Conservation (phyloP, 2,797 vertebrate species). For the Semotilus atromaculatus region DNA sequence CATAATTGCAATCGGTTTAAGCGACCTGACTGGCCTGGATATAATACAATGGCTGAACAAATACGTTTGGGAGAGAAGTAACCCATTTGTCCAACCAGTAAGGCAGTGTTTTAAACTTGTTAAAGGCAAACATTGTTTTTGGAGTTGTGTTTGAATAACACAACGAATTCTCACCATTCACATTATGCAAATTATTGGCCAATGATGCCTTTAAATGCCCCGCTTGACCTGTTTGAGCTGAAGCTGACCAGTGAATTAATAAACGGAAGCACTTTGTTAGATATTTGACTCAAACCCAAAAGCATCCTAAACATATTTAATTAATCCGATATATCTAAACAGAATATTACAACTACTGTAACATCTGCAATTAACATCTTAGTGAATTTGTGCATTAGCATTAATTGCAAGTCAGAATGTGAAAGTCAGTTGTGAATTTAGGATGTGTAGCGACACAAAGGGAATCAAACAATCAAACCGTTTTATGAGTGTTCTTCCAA, state of each 20-base stretch:
- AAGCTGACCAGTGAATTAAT: neutral
- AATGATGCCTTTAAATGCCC: neutral
- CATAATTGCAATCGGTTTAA: neutral
- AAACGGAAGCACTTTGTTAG: neutral
- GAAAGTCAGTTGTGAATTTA: neutral
- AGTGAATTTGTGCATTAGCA: neutral
- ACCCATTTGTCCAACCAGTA: neutral
- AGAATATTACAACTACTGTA: neutral
- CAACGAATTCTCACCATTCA: neutral
- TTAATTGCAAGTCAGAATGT: neutral
- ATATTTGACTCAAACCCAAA: neutral
- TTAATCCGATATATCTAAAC: neutral
- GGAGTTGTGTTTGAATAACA: neutral
- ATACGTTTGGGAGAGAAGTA: neutral
- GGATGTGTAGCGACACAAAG: neutral
- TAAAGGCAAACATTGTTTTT: neutral
- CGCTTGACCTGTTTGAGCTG: neutral
- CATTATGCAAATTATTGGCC: neutral
- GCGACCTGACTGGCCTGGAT: neutral
- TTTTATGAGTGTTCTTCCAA: constrained; percentile 38
- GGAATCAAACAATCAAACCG: neutral
- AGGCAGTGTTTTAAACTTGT: neutral
- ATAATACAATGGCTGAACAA: neutral
- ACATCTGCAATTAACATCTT: neutral
- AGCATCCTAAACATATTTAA: neutral